A percentile compares a stretch with the other conserved stretches of the same genome.
Evolutionary conservation across 2,113 vertebrate species (phyloP).

Genomic region (Genyomyrus donnyi): DNA sequence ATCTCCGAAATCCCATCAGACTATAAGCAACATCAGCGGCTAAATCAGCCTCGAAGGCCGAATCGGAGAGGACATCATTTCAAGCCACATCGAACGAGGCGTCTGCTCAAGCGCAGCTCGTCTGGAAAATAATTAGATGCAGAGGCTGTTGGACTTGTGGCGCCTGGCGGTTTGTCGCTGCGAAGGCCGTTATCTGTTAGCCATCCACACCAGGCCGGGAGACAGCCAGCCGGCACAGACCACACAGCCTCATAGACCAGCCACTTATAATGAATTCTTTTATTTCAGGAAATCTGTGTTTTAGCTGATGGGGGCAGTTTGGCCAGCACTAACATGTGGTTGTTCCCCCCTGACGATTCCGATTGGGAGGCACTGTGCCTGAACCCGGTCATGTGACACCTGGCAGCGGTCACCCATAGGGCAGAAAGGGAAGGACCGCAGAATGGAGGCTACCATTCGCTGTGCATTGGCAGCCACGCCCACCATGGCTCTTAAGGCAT

Average conservation of each 20-base stretch:
- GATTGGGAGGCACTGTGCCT: neutral
- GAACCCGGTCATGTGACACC: neutral
- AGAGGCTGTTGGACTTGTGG: slow-evolving; percentile 43
- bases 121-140: slow-evolving; percentile 55
- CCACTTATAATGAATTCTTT: slow-evolving; percentile 26
- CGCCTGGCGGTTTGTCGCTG: slow-evolving; percentile 41
- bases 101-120: slow-evolving; percentile 37
- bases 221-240: neutral
- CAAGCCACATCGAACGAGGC: slow-evolving; percentile 43
- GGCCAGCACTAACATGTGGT: neutral
- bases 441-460: neutral
- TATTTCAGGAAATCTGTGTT: neutral
- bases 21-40: slow-evolving; percentile 44
- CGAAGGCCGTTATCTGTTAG: slow-evolving; percentile 41
- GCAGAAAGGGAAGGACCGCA: neutral
- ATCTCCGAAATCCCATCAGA: slow-evolving; percentile 1
- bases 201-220: slow-evolving; percentile 28
- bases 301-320: neutral
- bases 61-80: slow-evolving; percentile 46
- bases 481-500: too few relatives aligned
- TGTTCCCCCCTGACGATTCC: neutral
- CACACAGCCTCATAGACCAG: neutral
- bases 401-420: neutral
- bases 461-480: neutral
- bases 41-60: slow-evolving; percentile 42